These are phyloP conservation scores for Melanotaenia pygmaea DNA, from an alignment of 2,797 vertebrate species.

Conservation along the genomic window DNA sequence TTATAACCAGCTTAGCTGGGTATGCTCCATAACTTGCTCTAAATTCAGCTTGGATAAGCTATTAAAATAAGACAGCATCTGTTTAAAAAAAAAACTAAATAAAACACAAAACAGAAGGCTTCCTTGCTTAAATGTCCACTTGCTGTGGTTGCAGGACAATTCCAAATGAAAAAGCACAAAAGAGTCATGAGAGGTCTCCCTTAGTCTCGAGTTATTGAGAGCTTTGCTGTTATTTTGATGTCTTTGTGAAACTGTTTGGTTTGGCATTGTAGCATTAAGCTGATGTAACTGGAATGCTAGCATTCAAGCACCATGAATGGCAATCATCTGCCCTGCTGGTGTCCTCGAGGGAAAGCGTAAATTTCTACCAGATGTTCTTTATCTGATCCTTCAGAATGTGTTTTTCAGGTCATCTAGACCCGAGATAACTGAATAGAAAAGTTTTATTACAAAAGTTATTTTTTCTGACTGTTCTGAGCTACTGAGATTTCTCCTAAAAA, in stretches of 20 bases:
- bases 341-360: conserved; percentile 42
- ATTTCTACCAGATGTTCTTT: conserved; percentile 42
- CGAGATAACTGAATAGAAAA: too few species aligned
- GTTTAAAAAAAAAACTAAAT: conserved; percentile 29
- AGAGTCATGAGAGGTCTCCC: conserved; percentile 2
- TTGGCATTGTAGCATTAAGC: conserved; percentile 40
- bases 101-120: conserved; percentile 15
- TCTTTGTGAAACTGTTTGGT: conserved; percentile 43
- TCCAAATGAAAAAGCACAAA: conserved; percentile 41
- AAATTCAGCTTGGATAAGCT: conserved; percentile 43
- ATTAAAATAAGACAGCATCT: conserved; percentile 56
- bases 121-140: conserved; percentile 43
- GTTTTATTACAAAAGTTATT: too few species aligned
- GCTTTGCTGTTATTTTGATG: conserved; percentile 29
- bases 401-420: conserved; percentile 23
- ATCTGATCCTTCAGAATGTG: conserved; percentile 21
- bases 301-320: conserved; percentile 27
- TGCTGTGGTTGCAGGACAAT: conserved; percentile 37
- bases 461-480: too few species aligned
- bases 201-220: not conserved
- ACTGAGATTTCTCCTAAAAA: too few species aligned
- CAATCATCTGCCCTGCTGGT: conserved; percentile 31
- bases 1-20: conserved; percentile 35
- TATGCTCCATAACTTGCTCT: conserved; percentile 37
- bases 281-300: conserved; percentile 35